phyloP scores from a whole-genome alignment of 1,140 invertebrate species.

The Macrosteles quadrilineatus region DNA sequence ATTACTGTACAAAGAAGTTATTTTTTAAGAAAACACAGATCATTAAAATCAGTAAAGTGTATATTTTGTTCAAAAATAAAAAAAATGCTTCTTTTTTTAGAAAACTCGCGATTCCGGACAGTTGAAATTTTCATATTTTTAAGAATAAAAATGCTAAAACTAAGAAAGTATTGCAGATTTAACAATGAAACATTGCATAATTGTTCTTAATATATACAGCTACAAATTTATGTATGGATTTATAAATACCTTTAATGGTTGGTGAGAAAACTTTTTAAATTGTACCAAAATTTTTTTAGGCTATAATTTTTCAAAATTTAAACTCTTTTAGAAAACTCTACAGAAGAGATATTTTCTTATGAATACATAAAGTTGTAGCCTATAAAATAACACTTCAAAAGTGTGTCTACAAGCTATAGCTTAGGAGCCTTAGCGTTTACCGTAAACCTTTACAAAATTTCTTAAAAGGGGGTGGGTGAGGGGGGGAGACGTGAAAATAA shows the following conservation, averaged over 20 bases:
- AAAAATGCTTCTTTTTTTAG: background rate
- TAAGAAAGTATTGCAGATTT: background rate
- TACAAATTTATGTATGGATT: background rate
- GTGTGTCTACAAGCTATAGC: background rate
- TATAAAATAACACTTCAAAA: background rate
- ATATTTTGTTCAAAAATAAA: background rate
- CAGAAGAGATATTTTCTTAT: background rate
- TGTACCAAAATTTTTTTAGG: background rate
- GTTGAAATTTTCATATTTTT: background rate
- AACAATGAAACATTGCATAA: background rate
- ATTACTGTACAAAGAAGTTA: background rate
- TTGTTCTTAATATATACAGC: background rate
- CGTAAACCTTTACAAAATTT: background rate
- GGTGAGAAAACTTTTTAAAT: background rate
- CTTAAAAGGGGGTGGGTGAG: too few species aligned
- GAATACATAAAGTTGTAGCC: background rate
- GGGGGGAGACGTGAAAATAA: too few species aligned
- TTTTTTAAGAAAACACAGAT: background rate
- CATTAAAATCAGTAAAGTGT: background rate
- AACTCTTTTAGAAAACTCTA: background rate
- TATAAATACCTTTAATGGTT: background rate
- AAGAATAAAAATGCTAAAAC: background rate
- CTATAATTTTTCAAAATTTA: background rate
- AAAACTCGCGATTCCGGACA: background rate
- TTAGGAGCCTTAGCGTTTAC: background rate